Conservation (phyloP, 1,140 invertebrate species). For the Scaptomyza pallida region DNA sequence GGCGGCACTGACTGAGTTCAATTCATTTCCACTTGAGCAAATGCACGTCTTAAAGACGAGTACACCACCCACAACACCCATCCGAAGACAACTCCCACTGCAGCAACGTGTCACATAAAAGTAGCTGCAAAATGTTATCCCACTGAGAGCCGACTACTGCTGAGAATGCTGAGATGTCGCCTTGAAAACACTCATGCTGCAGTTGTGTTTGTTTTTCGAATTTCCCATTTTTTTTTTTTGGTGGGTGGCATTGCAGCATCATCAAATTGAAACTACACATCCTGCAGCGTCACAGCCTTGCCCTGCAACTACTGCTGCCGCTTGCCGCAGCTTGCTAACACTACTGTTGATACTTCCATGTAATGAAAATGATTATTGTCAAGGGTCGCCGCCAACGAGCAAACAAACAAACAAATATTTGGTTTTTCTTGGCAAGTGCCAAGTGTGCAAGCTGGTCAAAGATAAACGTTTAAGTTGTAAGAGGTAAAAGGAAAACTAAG, state of each 20-base stretch:
- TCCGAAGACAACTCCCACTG: not conserved
- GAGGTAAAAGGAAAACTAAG: not conserved
- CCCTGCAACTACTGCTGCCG: slow-evolving; percentile 7
- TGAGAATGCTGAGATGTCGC: slow-evolving; percentile 54
- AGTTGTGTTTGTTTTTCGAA: slow-evolving; percentile 73
- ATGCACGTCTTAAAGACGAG: slow-evolving; percentile 73
- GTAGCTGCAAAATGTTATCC: slow-evolving; percentile 71
- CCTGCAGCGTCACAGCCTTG: slow-evolving; percentile 36
- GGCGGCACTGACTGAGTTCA: slow-evolving; percentile 65
- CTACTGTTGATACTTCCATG: slow-evolving; percentile 74
- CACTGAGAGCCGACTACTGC: slow-evolving; percentile 44
- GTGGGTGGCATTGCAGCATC: slow-evolving; percentile 33
- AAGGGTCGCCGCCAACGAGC: slow-evolving; percentile 58
- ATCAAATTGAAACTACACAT: slow-evolving; percentile 73
- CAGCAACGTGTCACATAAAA: slow-evolving; percentile 45
- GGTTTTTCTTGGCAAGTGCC: slow-evolving; percentile 14
- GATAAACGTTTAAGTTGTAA: not conserved
- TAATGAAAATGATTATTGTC: slow-evolving; percentile 77
- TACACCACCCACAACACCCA: slow-evolving; percentile 4
- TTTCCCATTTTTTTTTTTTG: slow-evolving; percentile 5
- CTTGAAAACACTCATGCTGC: slow-evolving; percentile 41
- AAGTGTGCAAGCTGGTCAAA: not conserved
- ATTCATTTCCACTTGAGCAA: slow-evolving; percentile 83
- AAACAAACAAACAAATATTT: slow-evolving; percentile 19
- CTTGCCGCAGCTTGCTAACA: slow-evolving; percentile 45